Evolutionary conservation across 2,797 vertebrate species (phyloP).

Genomic region (Chaetodon trifasciatus): DNA sequence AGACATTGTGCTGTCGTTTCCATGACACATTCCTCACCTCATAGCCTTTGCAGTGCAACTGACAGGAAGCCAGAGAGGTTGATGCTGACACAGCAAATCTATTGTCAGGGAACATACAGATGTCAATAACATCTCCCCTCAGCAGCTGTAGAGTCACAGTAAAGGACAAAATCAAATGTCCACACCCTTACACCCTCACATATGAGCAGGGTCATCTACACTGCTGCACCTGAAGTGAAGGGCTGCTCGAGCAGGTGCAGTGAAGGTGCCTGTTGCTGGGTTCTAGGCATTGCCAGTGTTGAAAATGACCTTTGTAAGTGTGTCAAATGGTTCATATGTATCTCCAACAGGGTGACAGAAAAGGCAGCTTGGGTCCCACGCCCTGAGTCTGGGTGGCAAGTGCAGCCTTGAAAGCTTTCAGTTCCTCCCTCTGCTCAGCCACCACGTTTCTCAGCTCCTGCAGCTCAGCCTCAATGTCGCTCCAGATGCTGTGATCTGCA

Average conservation of each 20-base stretch:
- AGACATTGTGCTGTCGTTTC: background rate
- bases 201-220: background rate
- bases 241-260: background rate
- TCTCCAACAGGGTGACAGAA: background rate
- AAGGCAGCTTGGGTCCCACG: constrained; percentile 12
- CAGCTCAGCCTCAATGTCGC: constrained; percentile 9
- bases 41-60: background rate
- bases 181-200: background rate
- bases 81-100: background rate
- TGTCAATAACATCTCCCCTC: constrained; percentile 5
- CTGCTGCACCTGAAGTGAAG: constrained; percentile 11
- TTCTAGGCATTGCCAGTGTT: constrained; percentile 11
- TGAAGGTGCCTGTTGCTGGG: background rate
- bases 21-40: background rate
- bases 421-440: constrained; percentile 8
- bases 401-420: background rate
- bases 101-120: background rate
- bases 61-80: background rate
- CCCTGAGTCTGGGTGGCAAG: background rate
- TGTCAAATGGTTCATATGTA: background rate
- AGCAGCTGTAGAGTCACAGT: constrained; percentile 1
- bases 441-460: constrained; percentile 2
- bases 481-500: constrained; percentile 3
- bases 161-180: background rate
- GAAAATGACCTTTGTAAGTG: background rate